Base-by-base conservation (phyloP, 2,113 vertebrate genomes). In the Mungos mungo region DNA sequence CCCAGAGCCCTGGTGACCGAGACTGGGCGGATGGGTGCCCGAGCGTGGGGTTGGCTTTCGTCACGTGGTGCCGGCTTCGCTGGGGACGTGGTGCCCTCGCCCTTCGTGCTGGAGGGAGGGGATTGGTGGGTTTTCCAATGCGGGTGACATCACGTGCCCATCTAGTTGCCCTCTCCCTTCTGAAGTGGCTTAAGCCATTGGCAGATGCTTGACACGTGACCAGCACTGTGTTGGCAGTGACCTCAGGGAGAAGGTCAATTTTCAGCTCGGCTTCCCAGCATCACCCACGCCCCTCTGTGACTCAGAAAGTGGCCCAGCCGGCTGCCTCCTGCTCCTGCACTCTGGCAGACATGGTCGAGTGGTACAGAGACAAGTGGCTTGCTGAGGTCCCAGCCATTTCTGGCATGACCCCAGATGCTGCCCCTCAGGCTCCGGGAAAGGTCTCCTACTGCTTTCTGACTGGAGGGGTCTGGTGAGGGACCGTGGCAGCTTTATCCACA, bases 221-320 rank as follows among this genome's bases (percentile, higher is more conserved):
- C 50, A 27, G 82, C 4, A 11, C n/a, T 31, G 14, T 14, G 63
- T 79, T 88, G 52, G 35, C 45, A 86, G 84, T 88, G 90, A 97
- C 95, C 88, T 97, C 35, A 41, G 52, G 54, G 80, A 96, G 90
- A 97, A 96, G 96, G 96, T 98, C 76, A 60, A 33, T 97, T 96
- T 95, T 96, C 38, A 33, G 81, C 79, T 92, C 4, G 13, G 66
- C 68, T 97, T 97, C 90, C 96, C 84, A 29, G 92, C 3, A 0
- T 96, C 90, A 80, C 71, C 87, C 88, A 97, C 97, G 90, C 65
- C 80, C 87, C 86, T 89, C 81, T 66, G 82, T 98, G 97, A 98
- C 95, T 98, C 96, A 97, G 90, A 97, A 71, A 86, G 97, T 92
- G 90, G 96, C 76, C 88, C 66, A 79, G 97, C 94, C 7, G 0